Evolutionary conservation across 37 sponge, comb jelly and placozoan genomes (phyloP).

Genomic region (Ephydatia muelleri): DNA sequence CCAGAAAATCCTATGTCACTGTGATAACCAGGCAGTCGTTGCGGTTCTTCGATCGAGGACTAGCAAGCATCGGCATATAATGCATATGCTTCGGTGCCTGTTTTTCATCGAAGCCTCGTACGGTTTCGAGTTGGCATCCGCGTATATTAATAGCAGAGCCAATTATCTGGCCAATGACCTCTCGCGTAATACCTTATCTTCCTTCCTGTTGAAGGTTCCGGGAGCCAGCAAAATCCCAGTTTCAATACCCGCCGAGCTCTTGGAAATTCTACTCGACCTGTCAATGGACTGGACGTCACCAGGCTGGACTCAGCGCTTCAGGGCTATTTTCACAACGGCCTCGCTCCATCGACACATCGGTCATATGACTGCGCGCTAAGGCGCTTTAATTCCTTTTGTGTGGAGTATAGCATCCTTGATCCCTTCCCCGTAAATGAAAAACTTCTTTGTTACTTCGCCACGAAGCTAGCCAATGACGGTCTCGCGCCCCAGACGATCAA

Average conservation of each 20-base stretch:
- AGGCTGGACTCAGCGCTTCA: constrained; percentile 13
- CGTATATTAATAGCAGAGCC: constrained; percentile 2
- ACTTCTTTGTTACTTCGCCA: constrained; percentile 8
- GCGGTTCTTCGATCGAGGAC: constrained; percentile 11
- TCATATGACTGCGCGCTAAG: constrained; percentile 17
- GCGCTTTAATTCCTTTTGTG: constrained; percentile 26
- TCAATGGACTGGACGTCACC: constrained; percentile 26
- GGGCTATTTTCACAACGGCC: constrained; percentile 11
- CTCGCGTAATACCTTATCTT: constrained; percentile 24
- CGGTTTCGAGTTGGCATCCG: background rate
- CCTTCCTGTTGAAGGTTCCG: constrained; percentile 27
- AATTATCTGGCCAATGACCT: constrained; percentile 17
- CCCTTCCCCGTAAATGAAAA: constrained; percentile 5
- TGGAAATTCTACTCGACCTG: constrained; percentile 3
- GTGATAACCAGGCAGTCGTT: constrained; percentile 3
- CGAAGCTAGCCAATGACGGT: constrained; percentile 1
- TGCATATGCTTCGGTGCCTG: constrained; percentile 52
- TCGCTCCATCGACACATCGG: constrained; percentile 3
- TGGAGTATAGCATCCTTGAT: background rate
- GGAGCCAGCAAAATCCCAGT: constrained; percentile 7
- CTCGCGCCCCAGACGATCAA: constrained; percentile 5
- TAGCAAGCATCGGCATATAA: constrained; percentile 15
- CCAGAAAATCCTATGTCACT: constrained; percentile 10
- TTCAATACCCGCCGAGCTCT: constrained; percentile 4
- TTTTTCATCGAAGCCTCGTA: constrained; percentile 26